Conservation (phyloP, 2,888 invertebrate genomes). For the Drosophila macrospina region DNA sequence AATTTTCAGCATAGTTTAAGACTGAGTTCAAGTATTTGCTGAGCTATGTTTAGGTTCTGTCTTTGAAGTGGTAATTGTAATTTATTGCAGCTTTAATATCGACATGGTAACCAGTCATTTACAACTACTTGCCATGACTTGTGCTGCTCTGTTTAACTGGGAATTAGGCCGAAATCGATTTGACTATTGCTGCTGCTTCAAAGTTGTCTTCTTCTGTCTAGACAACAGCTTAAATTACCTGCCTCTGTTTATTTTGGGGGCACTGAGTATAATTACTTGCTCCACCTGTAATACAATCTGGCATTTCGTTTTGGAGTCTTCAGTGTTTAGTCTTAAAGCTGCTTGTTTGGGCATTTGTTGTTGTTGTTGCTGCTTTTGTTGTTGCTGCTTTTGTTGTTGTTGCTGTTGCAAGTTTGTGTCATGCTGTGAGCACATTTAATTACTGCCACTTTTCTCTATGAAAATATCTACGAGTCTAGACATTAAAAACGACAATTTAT, state of each 20-base stretch:
- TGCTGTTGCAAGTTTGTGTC: conserved; percentile 25
- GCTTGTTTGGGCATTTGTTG: conserved; percentile 26
- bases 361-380: neutral
- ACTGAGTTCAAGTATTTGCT: too few species aligned
- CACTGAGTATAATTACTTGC: conserved; percentile 52
- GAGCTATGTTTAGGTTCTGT: too few species aligned
- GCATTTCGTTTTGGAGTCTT: neutral
- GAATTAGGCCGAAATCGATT: too few species aligned
- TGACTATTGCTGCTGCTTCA: too few species aligned
- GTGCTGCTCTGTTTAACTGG: too few species aligned
- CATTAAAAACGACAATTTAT: conserved; percentile 82
- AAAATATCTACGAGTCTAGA: conserved; percentile 76
- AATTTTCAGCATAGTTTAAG: too few species aligned
- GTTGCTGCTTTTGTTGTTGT: conserved; percentile 5
- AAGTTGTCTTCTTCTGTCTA: too few species aligned
- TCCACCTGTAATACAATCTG: conserved; percentile 28
- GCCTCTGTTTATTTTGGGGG: neutral
- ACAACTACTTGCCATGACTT: too few species aligned
- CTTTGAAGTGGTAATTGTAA: too few species aligned
- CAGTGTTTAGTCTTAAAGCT: conserved; percentile 44
- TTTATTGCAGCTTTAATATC: too few species aligned
- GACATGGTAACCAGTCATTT: too few species aligned
- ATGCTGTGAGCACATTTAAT: conserved; percentile 76
- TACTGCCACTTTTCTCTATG: conserved; percentile 77
- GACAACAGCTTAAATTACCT: neutral